A percentile compares a stretch with the other conserved stretches of the same genome.
Evolutionary conservation across 1,140 invertebrate genomes (phyloP).

Genomic region (Ectropis grisescens): DNA sequence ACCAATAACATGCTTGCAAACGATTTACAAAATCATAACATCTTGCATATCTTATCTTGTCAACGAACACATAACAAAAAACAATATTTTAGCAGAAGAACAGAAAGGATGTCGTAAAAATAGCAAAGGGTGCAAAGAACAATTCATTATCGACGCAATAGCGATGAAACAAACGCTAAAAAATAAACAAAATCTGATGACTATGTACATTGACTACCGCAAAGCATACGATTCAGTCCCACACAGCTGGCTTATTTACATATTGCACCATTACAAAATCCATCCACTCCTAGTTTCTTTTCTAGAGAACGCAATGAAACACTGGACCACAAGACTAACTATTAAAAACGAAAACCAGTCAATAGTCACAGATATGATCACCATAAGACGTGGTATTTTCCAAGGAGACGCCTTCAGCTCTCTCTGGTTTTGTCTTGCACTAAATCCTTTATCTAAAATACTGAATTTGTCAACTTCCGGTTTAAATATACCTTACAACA

Average conservation of each 20-base stretch:
- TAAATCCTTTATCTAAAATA: no score
- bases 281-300: slow-evolving; percentile 6
- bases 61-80: slow-evolving; percentile 12
- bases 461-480: slow-evolving; percentile 4
- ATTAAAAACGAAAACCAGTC: slow-evolving; percentile 1
- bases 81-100: no score
- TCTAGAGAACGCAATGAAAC: slow-evolving; percentile 3
- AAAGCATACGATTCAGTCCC: no score
- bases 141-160: no score
- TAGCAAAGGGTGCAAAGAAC: no score
- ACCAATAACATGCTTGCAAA: no score
- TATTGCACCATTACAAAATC: slow-evolving; percentile 10
- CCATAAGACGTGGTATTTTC: slow-evolving; percentile 8
- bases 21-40: no score
- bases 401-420: slow-evolving; percentile 18
- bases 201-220: no score
- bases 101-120: no score
- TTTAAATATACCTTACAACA: not conserved
- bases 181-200: slow-evolving; percentile 9
- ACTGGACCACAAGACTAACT: slow-evolving; percentile 11
- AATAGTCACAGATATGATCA: not conserved
- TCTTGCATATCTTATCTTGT: slow-evolving; percentile 1
- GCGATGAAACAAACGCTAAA: slow-evolving; percentile 12
- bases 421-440: no score
- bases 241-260: no score